Evolutionary conservation across 2,888 invertebrate species (phyloP).

Genomic region (Athalia rosae): DNA sequence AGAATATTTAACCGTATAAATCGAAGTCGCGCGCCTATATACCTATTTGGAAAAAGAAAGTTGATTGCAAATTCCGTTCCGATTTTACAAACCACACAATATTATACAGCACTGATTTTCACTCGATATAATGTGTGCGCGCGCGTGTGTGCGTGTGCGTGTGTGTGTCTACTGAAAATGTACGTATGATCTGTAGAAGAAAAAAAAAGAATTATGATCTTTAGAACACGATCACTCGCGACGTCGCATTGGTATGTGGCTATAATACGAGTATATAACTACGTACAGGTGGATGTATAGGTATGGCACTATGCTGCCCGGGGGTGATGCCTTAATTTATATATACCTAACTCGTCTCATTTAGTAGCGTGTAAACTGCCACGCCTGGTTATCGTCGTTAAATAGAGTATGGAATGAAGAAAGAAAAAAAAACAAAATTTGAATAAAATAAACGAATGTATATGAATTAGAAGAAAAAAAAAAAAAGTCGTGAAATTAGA

Average conservation of each 20-base stretch:
- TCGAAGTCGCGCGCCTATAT: background rate
- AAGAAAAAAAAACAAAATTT: background rate
- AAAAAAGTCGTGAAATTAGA: too few relatives aligned
- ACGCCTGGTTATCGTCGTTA: too few relatives aligned
- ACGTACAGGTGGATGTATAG: too few relatives aligned
- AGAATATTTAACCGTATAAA: conserved; percentile 6
- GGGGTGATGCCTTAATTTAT: conserved; percentile 43
- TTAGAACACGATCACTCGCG: too few relatives aligned
- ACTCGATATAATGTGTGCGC: conserved; percentile 20
- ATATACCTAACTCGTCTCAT: conserved; percentile 7
- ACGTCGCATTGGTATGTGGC: background rate
- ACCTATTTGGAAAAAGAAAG: conserved; percentile 43
- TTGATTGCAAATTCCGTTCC: conserved; percentile 45
- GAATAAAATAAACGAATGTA: too few relatives aligned
- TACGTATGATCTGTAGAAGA: too few relatives aligned
- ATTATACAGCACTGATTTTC: background rate
- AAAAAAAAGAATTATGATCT: too few relatives aligned
- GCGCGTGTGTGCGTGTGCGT: too few relatives aligned
- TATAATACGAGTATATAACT: background rate
- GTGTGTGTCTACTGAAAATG: too few relatives aligned
- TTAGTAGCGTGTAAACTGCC: background rate
- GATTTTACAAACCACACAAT: conserved; percentile 6
- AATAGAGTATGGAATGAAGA: background rate
- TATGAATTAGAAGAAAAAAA: too few relatives aligned
- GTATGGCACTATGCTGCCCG: background rate